Evolutionary conservation across 2,797 vertebrate genomes (phyloP).

Genomic region (Platalea minor): DNA sequence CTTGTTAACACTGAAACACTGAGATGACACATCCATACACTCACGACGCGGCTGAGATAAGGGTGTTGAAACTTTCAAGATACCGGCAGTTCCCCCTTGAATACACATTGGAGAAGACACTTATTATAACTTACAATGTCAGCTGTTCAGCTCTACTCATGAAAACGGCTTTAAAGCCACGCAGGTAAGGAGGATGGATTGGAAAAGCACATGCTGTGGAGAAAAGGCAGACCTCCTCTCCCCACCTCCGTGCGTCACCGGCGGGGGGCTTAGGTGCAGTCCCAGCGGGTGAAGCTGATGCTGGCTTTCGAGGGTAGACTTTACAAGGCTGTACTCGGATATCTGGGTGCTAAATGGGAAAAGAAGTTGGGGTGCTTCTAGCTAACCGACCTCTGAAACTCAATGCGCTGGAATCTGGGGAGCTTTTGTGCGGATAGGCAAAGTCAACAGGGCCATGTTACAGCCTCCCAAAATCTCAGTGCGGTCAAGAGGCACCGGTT

Average conservation of each 20-base stretch:
- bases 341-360: neutral
- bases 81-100: neutral
- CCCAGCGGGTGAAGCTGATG: neutral
- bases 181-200: neutral
- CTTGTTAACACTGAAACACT: slow-evolving; percentile 2
- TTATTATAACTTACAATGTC: neutral
- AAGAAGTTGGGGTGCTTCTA: neutral
- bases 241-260: rapidly evolving
- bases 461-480: neutral
- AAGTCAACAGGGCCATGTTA: neutral
- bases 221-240: neutral
- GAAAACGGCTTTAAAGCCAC: neutral
- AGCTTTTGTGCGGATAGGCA: neutral
- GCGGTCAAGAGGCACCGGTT: neutral
- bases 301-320: neutral
- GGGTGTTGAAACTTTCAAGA: slow-evolving; percentile 20
- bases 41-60: neutral
- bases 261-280: rapidly evolving
- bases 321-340: neutral
- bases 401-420: neutral
- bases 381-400: neutral
- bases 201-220: neutral
- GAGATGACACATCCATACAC: neutral
- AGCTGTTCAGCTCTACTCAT: neutral
- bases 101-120: neutral